Conservation (phyloP, 2,888 invertebrate genomes). For the Eupithecia tripunctaria region DNA sequence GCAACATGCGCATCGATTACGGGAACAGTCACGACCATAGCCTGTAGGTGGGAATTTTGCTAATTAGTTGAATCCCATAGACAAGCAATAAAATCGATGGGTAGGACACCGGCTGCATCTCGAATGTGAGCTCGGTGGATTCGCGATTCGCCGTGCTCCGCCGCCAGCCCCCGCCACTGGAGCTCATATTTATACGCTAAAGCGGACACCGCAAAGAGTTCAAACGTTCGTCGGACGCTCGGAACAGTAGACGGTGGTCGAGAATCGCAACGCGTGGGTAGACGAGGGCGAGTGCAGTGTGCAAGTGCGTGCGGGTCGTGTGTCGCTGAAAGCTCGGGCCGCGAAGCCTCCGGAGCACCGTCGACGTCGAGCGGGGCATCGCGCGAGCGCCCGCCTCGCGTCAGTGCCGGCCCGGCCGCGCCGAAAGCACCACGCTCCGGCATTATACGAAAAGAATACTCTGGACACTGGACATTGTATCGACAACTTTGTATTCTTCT, state of each 20-base stretch:
- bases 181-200: slow-evolving; percentile 83
- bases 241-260: slow-evolving; percentile 81
- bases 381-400: slow-evolving; percentile 66
- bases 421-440: slow-evolving; percentile 79
- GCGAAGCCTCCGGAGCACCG: slow-evolving; percentile 77
- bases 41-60: slow-evolving; percentile 69
- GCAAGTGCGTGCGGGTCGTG: slow-evolving; percentile 81
- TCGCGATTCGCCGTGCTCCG: slow-evolving; percentile 79
- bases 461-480: slow-evolving; percentile 71
- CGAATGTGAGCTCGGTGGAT: slow-evolving; percentile 80
- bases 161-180: slow-evolving; percentile 81
- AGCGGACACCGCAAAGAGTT: slow-evolving; percentile 81
- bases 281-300: slow-evolving; percentile 83
- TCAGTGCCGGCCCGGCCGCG: slow-evolving; percentile 85
- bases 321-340: slow-evolving; percentile 82
- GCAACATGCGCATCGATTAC: slow-evolving; percentile 65
- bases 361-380: slow-evolving; percentile 48
- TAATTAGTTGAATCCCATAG: slow-evolving; percentile 80
- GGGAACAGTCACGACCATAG: slow-evolving; percentile 66
- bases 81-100: slow-evolving; percentile 81
- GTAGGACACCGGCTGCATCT: slow-evolving; percentile 82
- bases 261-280: slow-evolving; percentile 81
- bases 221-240: slow-evolving; percentile 83
- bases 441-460: slow-evolving; percentile 49
- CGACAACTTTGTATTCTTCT: slow-evolving; percentile 57